phyloP scores from a whole-genome alignment of 2,113 vertebrate genomes.

The Rhagologus leucostigma region DNA sequence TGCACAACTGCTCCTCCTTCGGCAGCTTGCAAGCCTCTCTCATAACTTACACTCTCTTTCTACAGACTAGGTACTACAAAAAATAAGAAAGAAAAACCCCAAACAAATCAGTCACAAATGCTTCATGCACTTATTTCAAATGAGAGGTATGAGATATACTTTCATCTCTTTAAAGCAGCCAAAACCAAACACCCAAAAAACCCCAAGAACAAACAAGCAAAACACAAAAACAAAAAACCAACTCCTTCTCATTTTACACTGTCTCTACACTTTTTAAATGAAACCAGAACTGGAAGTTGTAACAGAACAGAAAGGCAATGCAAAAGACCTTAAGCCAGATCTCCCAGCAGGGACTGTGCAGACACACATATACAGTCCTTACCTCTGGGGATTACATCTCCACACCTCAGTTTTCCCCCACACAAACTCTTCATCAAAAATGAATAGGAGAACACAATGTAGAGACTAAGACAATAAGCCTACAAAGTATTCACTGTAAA shows the following conservation, averaged over 20 bases:
- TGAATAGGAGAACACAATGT: background rate
- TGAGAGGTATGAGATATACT: background rate
- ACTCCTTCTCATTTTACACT: background rate
- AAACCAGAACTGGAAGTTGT: background rate
- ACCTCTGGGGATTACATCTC: background rate
- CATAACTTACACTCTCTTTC: background rate
- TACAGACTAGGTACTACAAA: background rate
- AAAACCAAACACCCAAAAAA: background rate
- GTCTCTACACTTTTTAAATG: background rate
- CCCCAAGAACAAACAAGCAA: background rate
- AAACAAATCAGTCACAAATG: background rate
- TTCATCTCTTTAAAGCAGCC: background rate
- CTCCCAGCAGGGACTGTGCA: background rate
- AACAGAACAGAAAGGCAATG: background rate
- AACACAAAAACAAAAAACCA: background rate
- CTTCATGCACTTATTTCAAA: background rate
- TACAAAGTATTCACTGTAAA: background rate
- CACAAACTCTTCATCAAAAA: background rate
- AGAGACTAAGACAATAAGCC: background rate
- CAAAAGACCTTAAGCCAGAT: background rate
- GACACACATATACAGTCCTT: background rate
- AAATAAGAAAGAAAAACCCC: rapidly evolving
- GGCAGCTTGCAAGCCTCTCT: background rate
- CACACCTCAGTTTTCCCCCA: background rate
- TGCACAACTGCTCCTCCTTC: background rate